phyloP scores from a whole-genome alignment of 53 echinoderm and acorn worm genomes.

The Apostichopus leukothele region DNA sequence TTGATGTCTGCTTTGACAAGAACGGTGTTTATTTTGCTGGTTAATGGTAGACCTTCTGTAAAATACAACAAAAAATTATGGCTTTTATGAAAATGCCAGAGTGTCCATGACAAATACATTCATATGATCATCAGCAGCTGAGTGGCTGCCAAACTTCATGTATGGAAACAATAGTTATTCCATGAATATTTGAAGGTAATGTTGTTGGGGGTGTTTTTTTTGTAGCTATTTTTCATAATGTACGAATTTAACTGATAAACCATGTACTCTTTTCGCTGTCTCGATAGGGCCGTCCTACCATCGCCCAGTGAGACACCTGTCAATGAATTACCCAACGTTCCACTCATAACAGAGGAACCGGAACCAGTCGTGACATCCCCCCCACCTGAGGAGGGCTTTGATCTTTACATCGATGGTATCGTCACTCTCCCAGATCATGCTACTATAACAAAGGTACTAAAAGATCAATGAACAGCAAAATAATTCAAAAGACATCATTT shows the following conservation, averaged over 20 bases:
- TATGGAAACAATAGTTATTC: too few species aligned
- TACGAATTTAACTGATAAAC: too few species aligned
- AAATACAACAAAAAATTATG: too few species aligned
- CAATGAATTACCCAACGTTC: not conserved
- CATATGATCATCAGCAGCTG: too few species aligned
- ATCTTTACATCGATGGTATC: slow-evolving; percentile 34
- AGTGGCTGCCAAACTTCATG: too few species aligned
- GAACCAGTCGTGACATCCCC: not conserved
- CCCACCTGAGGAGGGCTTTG: not conserved
- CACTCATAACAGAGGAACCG: not conserved
- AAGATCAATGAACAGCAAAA: not conserved
- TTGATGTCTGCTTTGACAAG: not conserved
- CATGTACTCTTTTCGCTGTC: too few species aligned
- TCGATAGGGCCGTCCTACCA: not conserved
- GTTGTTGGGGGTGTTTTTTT: too few species aligned
- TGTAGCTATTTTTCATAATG: too few species aligned
- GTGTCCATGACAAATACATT: too few species aligned
- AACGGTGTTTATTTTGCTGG: not conserved
- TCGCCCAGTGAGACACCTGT: not conserved
- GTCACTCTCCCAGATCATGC: not conserved
- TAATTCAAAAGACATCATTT: too few species aligned
- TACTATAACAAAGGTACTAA: slow-evolving; percentile 20
- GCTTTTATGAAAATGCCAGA: too few species aligned
- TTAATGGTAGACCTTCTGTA: not conserved
- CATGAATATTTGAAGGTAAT: too few species aligned